Percentiles rank a stretch among this genome's conserved stretches.
Evolutionary conservation across 1,140 invertebrate genomes (phyloP).

Genomic region (Charaxes varanes): DNA sequence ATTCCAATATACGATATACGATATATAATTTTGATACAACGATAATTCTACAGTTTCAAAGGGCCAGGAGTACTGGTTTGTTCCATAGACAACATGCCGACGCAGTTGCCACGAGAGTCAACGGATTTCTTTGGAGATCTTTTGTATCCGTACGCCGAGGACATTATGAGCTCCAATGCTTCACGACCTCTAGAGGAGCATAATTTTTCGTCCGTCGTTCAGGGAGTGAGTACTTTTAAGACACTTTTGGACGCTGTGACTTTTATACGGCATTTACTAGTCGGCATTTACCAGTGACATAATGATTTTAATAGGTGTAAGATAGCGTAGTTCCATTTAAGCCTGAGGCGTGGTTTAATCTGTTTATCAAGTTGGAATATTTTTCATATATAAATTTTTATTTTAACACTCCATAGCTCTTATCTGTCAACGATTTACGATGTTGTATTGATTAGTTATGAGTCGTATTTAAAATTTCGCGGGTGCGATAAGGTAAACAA

Average conservation of each 20-base stretch:
- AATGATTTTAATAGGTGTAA: too few species aligned
- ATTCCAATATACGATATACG: too few species aligned
- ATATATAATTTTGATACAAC: too few species aligned
- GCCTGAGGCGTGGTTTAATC: too few species aligned
- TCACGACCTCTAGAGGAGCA: slow-evolving; percentile 88
- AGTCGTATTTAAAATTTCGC: too few species aligned
- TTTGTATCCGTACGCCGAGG: slow-evolving; percentile 89
- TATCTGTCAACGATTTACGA: too few species aligned
- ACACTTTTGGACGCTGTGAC: neutral
- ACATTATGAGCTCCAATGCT: slow-evolving; percentile 95
- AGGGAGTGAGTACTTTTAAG: slow-evolving; percentile 79
- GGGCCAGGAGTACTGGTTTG: slow-evolving; percentile 98
- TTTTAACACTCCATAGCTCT: too few species aligned
- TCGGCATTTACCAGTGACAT: too few species aligned
- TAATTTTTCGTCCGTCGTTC: slow-evolving; percentile 84
- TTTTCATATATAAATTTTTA: slow-evolving; percentile 77
- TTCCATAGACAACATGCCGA: slow-evolving; percentile 99
- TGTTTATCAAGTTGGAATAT: too few species aligned
- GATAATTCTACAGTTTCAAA: slow-evolving; percentile 83
- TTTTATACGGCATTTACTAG: slow-evolving; percentile 2
- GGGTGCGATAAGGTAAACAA: too few species aligned
- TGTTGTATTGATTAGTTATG: too few species aligned
- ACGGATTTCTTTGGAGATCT: slow-evolving; percentile 98
- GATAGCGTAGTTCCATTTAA: too few species aligned
- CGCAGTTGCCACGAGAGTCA: slow-evolving; percentile 96